Evolutionary conservation across 1,140 invertebrate species (phyloP), one percentile per base, ranked within the genome.

Genomic region (Habropoda laboriosa): DNA sequence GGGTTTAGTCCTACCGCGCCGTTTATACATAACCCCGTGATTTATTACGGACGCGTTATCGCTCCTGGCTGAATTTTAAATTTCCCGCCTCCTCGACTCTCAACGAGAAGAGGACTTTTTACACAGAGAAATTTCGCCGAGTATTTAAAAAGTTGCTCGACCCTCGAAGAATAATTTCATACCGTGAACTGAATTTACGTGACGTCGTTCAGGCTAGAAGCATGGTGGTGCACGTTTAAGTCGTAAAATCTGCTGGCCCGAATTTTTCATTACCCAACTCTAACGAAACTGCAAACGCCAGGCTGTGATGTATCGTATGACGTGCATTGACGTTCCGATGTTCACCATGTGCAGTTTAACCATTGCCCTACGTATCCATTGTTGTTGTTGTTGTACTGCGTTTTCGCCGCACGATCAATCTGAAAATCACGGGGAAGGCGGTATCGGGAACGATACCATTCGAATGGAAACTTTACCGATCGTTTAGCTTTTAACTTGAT

Each of bases 1-100:
- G 81, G 72, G 53, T 49, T 80, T 45, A 42, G 55, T 66, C 42
- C 27, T 8, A 10, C 24, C 3, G 10, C 5, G 1, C n/a, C 47
- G 42, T 61, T 49, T 73, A 49, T 51, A 49, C 18, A 70, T 51
- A 49, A 64, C n/a, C 27, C 18, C 1, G 63, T 73, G 78, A 82
- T 74, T 82, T 82, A 82, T 82, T 35, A 47, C 18, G 24, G 13
- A 80, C 47, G 68, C 63, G 40, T 75, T 77, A 70, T 40, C 60
- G 38, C 27, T 4, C 38, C 10, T 40, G 21, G 60, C 24, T 12
- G 30, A 35, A 51, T 35, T 67, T 67, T 67, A 32, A 67, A 51
- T 30, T 35, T 12, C 18, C 27, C 16, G 7, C 1, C 2, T 12
- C 49, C 2, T n/a, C 4, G 21, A 60, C 57, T 32, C 12, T n/a